Base-by-base conservation (phyloP, 2,888 invertebrate species). In the Melieria crassipennis region DNA sequence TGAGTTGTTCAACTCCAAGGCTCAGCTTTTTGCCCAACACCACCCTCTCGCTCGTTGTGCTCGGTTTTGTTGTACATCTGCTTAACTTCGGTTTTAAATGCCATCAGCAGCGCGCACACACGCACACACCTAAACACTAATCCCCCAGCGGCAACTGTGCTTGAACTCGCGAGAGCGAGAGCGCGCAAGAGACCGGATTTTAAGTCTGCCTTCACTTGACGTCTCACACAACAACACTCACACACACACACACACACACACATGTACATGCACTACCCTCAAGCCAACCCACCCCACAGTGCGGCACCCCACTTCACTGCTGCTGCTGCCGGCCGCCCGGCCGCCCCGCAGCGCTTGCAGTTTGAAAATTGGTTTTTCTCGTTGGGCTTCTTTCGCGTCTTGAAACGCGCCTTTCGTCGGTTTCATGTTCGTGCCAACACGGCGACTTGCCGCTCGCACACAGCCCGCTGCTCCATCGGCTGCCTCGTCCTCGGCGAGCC, bases 151-250 rank as follows among this genome's bases (percentile, higher is more conserved):
- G 30, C 30, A 30, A 30, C 30, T 30, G 30, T 30, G 30, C 30
- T 30, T 30, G 30, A 30, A 30, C 30, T 30, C 30, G 30, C 30
- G 3, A 30, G 30, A 30, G 30, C 30, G 30, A 30, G 30, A 30
- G 30, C 30, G 30, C 30, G 1, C 30, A 2, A 30, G 30, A 30
- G 30, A 30, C 30, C 30, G 30, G 2, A 30, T 67, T 69, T 42
- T 69, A 69, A 69, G 69, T 69, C 69, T 55, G 69, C 69, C 69
- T 69, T 69, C 57, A 69, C 45, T 30, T 48, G 13, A 47, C 7
- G 16, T 47, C 45, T 57, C 57, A 30, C 30, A 30, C 43, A 13
- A 60, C 45, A 45, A 42, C 50, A 50, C 42, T 42, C 42, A 42
- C 66, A 60, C 30, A n/a, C 42, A 48, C n/a, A 50, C 42, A 48